A percentile compares a stretch with the other conserved stretches of the same genome.
phyloP scores from a whole-genome alignment of 2,888 invertebrate species.

The Platerodrilus igneus region DNA sequence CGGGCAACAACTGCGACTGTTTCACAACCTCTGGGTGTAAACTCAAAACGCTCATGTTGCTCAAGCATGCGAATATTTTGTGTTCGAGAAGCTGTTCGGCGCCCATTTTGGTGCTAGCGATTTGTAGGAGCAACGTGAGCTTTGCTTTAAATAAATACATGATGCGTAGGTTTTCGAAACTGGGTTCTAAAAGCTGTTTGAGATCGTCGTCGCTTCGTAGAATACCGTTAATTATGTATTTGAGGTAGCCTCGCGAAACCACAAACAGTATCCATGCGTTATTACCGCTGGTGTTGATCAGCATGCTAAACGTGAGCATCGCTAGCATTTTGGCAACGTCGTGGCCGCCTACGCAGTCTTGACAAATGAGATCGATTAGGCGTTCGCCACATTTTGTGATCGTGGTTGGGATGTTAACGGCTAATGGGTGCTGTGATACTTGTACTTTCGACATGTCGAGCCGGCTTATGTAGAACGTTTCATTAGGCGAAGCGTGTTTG shows the following conservation, averaged over 20 bases:
- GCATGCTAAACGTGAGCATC: constrained; percentile 72
- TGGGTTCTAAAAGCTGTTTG: constrained; percentile 59
- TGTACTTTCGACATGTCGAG: constrained; percentile 55
- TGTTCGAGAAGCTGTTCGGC: constrained; percentile 60
- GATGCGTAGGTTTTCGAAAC: constrained; percentile 64
- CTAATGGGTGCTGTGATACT: constrained; percentile 42
- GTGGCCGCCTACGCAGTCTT: constrained; percentile 83
- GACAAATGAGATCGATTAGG: constrained; percentile 74
- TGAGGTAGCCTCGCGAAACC: constrained; percentile 65
- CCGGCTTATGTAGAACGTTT: constrained; percentile 59
- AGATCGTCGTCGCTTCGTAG: constrained; percentile 69
- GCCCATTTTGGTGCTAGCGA: constrained; percentile 65
- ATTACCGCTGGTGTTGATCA: constrained; percentile 70
- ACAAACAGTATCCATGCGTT: constrained; percentile 62
- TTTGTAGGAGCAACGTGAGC: constrained; percentile 70
- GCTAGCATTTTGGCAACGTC: constrained; percentile 88
- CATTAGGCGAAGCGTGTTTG: constrained; percentile 35
- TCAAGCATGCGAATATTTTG: constrained; percentile 57
- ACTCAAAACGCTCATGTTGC: constrained; percentile 65
- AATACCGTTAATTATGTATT: constrained; percentile 77
- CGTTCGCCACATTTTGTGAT: constrained; percentile 73
- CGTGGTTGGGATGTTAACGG: constrained; percentile 51
- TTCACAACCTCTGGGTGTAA: constrained; percentile 64
- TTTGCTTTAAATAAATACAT: constrained; percentile 85
- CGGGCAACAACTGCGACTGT: constrained; percentile 35